Evolutionary conservation across 2,797 vertebrate genomes (phyloP), one percentile per base, ranked within the genome.

Genomic region (Sebastes alutus): DNA sequence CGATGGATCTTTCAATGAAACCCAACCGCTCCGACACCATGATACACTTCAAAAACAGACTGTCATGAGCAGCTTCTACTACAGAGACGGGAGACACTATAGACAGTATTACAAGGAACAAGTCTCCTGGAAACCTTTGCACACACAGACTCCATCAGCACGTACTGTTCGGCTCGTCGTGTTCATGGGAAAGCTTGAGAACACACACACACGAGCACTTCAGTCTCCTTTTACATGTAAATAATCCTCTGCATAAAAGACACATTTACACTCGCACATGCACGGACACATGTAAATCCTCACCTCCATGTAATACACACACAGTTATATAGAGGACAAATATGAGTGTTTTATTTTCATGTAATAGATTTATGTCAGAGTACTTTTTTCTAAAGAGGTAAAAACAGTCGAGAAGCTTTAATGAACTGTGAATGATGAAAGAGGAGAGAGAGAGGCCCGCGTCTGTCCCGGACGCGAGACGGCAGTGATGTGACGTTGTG

Each of bases 311-410:
- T 89, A 88, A 89, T 11, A 77, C 63, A 68, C 81, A 75, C 79
- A 84, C 84, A 60, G 83, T 83, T 87, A 88, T 93, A 90, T 92
- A 91, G 78, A 95, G 87, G 91, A 88, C 87, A 91, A 63, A 89
- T 87, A 84, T 89, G 84, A 85, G 93, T 93, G 92, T 96, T 95
- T 96, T 95, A 95, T 95, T 96, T 96, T 95, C 93, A 79, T 94
- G 94, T 96, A 92, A 93, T 94, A 95, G 95, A 95, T 95, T 94
- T 95, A 95, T 91, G 93, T 96, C 94, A 77, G 92, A 93, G 89
- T 95, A 92, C 75, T 93, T 95, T 95, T 94, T 94, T 92, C 88
- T 91, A 91, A 91, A 90, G 91, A 91, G 88, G 85, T 77, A 79
- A 79, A 79, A 94, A 90, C 84, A 82, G 91, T 81, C 77, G 64